Percentiles rank a stretch among this genome's conserved stretches.
These are phyloP conservation scores for Leptinotarsa undecemlineata DNA, from an alignment of 1,140 invertebrate species.

Conservation along the genomic window DNA sequence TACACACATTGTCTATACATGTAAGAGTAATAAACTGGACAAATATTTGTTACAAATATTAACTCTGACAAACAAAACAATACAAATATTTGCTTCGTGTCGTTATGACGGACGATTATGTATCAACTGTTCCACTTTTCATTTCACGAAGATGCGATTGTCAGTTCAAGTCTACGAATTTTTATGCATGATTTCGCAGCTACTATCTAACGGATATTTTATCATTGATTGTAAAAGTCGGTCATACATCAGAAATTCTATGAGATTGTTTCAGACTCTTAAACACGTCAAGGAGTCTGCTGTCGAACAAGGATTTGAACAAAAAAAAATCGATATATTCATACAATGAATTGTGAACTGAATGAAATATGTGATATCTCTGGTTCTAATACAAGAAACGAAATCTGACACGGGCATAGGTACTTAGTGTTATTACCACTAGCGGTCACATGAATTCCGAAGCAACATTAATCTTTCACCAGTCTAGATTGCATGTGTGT, in stretches of 20 bases:
- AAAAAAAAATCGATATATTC: no score
- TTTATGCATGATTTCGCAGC: background rate
- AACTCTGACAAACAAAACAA: background rate
- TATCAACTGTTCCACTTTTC: background rate
- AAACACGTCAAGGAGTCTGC: no score
- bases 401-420: no score
- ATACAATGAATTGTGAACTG: no score
- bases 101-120: background rate
- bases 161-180: background rate
- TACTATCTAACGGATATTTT: background rate
- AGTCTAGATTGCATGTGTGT: constrained; percentile 2
- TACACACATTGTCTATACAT: background rate
- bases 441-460: background rate
- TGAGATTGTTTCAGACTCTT: no score
- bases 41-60: constrained; percentile 2
- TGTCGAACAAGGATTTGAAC: no score
- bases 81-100: background rate
- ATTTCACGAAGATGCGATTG: background rate
- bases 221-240: background rate
- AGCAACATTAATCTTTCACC: constrained; percentile 7
- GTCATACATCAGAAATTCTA: no score
- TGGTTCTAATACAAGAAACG: no score
- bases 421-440: background rate
- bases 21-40: background rate
- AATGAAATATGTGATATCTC: no score